Conservation (phyloP, 2,113 vertebrate species). For the Ammospiza caudacuta region DNA sequence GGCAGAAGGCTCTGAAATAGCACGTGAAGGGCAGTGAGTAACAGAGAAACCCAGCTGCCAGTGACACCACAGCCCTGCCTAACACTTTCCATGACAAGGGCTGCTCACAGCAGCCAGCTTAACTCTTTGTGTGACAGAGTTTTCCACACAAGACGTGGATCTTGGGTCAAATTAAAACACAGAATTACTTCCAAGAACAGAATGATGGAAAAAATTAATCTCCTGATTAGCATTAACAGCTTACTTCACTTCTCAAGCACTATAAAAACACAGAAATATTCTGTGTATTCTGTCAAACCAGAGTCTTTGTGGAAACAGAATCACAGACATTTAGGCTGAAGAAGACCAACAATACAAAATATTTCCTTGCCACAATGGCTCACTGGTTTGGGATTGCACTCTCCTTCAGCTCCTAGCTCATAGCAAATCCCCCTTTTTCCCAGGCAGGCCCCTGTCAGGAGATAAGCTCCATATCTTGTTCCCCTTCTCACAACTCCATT, state of each 20-base stretch:
- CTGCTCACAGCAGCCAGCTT: background rate
- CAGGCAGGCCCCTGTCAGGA: background rate
- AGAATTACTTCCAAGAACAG: background rate
- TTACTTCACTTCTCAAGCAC: background rate
- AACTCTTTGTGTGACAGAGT: background rate
- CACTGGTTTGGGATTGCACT: background rate
- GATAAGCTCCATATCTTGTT: background rate
- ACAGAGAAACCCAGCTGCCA: constrained; percentile 2
- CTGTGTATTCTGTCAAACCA: background rate
- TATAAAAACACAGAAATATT: background rate
- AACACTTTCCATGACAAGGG: constrained; percentile 51
- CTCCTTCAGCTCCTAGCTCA: background rate
- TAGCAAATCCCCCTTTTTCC: background rate
- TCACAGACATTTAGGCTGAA: background rate
- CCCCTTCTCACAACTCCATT: background rate
- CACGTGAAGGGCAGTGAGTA: constrained; percentile 39
- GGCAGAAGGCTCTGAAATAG: background rate
- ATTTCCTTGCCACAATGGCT: background rate
- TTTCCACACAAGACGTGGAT: background rate
- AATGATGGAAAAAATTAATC: background rate
- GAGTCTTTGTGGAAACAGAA: background rate
- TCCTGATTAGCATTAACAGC: background rate
- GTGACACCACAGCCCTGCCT: constrained; percentile 32
- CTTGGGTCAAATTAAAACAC: background rate
- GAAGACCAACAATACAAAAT: background rate